Base-by-base conservation (phyloP, 2,113 vertebrate species). In the Pelecanoides urinatrix region DNA sequence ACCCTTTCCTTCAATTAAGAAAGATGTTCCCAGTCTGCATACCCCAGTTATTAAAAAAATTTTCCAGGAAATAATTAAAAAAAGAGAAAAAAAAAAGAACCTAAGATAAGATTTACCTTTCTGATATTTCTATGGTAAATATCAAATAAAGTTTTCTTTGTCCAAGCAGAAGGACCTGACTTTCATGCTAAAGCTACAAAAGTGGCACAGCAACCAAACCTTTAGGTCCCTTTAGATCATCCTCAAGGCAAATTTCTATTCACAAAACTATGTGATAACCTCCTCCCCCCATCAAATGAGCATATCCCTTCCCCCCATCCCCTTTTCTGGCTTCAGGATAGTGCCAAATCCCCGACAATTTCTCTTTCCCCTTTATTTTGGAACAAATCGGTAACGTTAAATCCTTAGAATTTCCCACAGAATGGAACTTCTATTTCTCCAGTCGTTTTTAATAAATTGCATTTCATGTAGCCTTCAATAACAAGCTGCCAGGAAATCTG, bases 1-100 rank as follows among this genome's bases (percentile, higher is more conserved):
- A 97, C 84, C 94, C 97, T 76, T 81, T 74, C 94, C 88, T 96
- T 87, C 95, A 94, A 19, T 67, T 87, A 70, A 95, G 90, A 93
- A 90, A n/a, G 89, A 97, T 88, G 95, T 88, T 95, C 91, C 94
- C 89, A 82, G 66, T 34, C 62, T 78, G 67, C 89, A 94, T 62
- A 87, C 14, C 58, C 87, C 85, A 93, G 21, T 52, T 88, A 84
- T 21, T 71, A 25, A 61, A 17, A 73, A 77, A 36, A 67, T 21
- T 49, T 45, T 71, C 68, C 58, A 73, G 16, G 11, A 45, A 45
- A 45, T 45, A 45, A 44, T 7, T 16, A 7, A 66, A 36, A 66
- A 73, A 80, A 26, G 34, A 40, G 47, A 40, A 59, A 23, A 38
- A 29, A 47, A 27, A 11, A 10, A 3, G 8, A 92, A 44, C 19